Base-by-base conservation (phyloP, 2,888 invertebrate genomes). In the Tachystola acroxantha region DNA sequence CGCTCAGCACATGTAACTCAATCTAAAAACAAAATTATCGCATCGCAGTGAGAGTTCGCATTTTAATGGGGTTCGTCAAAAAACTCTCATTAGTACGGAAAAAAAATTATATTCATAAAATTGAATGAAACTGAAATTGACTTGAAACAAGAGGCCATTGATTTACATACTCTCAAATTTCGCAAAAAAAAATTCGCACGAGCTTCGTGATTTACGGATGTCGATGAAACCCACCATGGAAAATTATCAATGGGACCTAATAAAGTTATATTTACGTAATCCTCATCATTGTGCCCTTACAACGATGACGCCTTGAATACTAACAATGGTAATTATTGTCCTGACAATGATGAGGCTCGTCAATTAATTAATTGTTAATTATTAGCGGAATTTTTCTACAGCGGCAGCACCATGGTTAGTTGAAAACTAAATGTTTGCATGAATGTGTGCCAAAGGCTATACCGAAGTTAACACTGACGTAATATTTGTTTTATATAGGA, bases 301-400 rank as follows among this genome's bases (percentile, higher is more conserved):
- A 16, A 6, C 16, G 6, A 16, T 6, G 6, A 51, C 54, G 56
- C 64, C 64, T 70, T 76, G 75, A 74, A 77, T 79, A 74, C 73
- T 76, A 58, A 79, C 75, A 77, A 78, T 79, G 51, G 61, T 64
- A 67, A 80, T 79, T 75, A 72, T 59, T 69, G 53, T 62, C 57
- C 48, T 51, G 53, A 71, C 70, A 74, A 76, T 73, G 66, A 72
- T 66, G 69, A 62, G 54, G 64, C 51, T 64, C 52, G 63, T 64
- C 16, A 16, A n/a, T 24, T 24, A n/a, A n/a, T n/a, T n/a, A n/a
- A n/a, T n/a, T n/a, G n/a, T n/a, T n/a, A n/a, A n/a, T 24, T 62
- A 60, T 47, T 45, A 55, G 47, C 46, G 60, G 52, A 55, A 48
- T 63, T 60, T 74, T 66, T 67, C 65, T 56, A 53, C 58, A 48